Conservation (phyloP, 2,888 invertebrate species). For the Leucozona laternaria region DNA sequence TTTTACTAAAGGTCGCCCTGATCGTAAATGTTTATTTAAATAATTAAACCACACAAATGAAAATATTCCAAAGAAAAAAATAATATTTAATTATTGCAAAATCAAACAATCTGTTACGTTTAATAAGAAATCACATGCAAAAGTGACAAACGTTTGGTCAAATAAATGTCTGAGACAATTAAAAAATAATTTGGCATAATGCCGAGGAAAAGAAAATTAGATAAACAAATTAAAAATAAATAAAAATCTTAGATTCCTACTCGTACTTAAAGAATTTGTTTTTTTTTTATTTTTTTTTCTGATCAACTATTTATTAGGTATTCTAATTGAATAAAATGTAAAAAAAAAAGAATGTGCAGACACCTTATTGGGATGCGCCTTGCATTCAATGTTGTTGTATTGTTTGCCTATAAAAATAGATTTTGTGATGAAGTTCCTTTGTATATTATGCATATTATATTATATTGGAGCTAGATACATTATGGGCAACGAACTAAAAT, state of each 20-base stretch:
- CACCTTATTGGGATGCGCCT: constrained; percentile 1
- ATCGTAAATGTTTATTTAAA: too few relatives aligned
- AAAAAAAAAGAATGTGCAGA: neutral
- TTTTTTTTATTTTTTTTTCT: neutral
- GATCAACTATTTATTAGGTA: constrained; percentile 3
- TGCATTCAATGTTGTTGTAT: constrained; percentile 6
- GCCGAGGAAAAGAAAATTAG: constrained; percentile 6
- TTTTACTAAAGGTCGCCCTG: too few relatives aligned
- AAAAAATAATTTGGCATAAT: constrained; percentile 69
- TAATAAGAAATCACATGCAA: constrained; percentile 41
- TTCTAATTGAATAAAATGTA: neutral
- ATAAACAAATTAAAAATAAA: constrained; percentile 14
- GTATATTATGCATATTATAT: too few relatives aligned
- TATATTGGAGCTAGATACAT: too few relatives aligned
- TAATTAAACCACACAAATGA: too few relatives aligned
- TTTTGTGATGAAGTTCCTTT: neutral
- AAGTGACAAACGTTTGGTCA: constrained; percentile 34
- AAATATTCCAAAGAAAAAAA: constrained; percentile 15
- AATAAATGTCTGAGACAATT: constrained; percentile 67
- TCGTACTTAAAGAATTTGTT: neutral
- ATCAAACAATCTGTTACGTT: constrained; percentile 30
- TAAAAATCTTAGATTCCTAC: neutral
- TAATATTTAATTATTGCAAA: constrained; percentile 12
- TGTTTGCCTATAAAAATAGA: neutral
- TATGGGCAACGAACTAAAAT: too few relatives aligned